A percentile compares a stretch with the other conserved stretches of the same genome.
These are phyloP conservation scores for Jordanella pulchra DNA, from an alignment of 2,797 vertebrate genomes.

Conservation along the genomic window DNA sequence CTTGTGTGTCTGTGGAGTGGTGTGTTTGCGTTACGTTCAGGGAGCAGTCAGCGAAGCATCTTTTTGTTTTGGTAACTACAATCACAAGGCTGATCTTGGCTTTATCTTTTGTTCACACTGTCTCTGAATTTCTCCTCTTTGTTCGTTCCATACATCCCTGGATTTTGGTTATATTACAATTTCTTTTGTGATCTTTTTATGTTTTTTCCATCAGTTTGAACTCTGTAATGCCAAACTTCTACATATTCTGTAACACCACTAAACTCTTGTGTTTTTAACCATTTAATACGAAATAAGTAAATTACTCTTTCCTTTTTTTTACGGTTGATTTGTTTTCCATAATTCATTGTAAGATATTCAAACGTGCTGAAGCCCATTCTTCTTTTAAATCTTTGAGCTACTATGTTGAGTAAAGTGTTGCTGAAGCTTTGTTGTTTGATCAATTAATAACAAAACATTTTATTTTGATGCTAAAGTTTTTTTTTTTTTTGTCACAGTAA, in stretches of 20 bases:
- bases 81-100: constrained; percentile 17
- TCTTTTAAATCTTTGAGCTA: background rate
- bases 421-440: background rate
- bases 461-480: background rate
- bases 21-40: constrained; percentile 18
- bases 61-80: constrained; percentile 38
- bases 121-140: background rate
- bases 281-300: too few species aligned
- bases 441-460: background rate
- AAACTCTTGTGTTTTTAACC: background rate
- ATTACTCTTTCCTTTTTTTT: too few species aligned
- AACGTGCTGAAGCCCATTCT: too few species aligned
- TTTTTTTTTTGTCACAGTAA: background rate
- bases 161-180: background rate
- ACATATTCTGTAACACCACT: background rate
- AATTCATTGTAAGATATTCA: background rate
- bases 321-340: too few species aligned
- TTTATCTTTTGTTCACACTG: background rate
- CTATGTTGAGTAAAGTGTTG: too few species aligned
- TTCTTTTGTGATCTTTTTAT: background rate
- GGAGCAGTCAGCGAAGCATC: constrained; percentile 7
- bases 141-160: background rate
- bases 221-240: background rate
- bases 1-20: constrained; percentile 8
- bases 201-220: background rate